These are phyloP conservation scores for Watsonalla binaria DNA, from an alignment of 2,888 invertebrate species.

Conservation along the genomic window DNA sequence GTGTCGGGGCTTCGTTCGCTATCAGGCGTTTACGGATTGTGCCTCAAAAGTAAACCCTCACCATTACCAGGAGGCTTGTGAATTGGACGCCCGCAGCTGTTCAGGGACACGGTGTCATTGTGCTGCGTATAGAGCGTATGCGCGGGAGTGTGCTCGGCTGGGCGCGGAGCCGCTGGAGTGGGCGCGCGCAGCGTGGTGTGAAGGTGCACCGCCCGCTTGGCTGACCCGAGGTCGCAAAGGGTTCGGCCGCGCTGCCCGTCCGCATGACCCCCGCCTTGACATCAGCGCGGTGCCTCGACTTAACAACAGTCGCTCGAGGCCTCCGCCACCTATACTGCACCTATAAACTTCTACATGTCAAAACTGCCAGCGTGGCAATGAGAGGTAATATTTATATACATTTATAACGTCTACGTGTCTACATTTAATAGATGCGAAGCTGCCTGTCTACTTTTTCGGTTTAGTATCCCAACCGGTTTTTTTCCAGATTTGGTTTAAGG, in stretches of 20 bases:
- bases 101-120: slow-evolving; percentile 90
- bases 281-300: slow-evolving; percentile 49
- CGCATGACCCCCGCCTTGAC: slow-evolving; percentile 33
- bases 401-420: not conserved
- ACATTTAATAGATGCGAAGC: too few relatives aligned
- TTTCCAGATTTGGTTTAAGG: too few relatives aligned
- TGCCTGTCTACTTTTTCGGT: too few relatives aligned
- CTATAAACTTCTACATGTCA: slow-evolving; percentile 67
- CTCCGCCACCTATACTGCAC: slow-evolving; percentile 68
- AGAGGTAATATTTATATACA: slow-evolving; percentile 43
- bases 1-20: slow-evolving; percentile 73
- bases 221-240: slow-evolving; percentile 45
- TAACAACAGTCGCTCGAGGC: slow-evolving; percentile 53
- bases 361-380: slow-evolving; percentile 61
- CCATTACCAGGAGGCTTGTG: slow-evolving; percentile 92
- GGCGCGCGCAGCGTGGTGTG: slow-evolving; percentile 84
- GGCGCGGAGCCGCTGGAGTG: slow-evolving; percentile 86
- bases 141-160: slow-evolving; percentile 89
- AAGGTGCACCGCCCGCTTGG: slow-evolving; percentile 62
- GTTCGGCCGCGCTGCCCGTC: slow-evolving; percentile 20
- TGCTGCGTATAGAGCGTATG: slow-evolving; percentile 93
- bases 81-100: slow-evolving; percentile 93
- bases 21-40: slow-evolving; percentile 85
- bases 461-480: too few relatives aligned
- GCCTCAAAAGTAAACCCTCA: slow-evolving; percentile 87